A percentile compares a stretch with the other conserved stretches of the same genome.
Evolutionary conservation across 2,113 vertebrate genomes (phyloP).

Genomic region (Xerus inauris): DNA sequence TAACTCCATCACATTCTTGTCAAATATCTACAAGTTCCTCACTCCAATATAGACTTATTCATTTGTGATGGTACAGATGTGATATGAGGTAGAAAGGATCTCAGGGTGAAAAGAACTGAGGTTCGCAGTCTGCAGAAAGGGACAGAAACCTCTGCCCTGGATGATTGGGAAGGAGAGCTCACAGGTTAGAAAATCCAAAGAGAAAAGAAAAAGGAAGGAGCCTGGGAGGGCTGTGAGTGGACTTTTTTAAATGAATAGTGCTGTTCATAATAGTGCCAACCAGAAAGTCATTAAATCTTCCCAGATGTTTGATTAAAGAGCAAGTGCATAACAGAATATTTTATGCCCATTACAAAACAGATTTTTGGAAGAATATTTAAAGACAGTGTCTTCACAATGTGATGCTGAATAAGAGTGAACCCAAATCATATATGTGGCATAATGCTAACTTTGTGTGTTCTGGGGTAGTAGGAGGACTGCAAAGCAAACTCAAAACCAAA

Average conservation of each 20-base stretch:
- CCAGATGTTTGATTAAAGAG: background rate
- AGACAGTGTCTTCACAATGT: background rate
- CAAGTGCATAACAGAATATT: background rate
- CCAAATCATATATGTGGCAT: too few species aligned
- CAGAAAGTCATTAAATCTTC: background rate
- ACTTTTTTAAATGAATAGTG: background rate
- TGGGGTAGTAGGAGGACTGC: fast-evolving
- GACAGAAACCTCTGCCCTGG: background rate
- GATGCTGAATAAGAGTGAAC: too few species aligned
- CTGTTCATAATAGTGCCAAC: background rate
- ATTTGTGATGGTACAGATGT: background rate
- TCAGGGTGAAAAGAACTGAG: background rate
- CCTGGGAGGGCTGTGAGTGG: background rate
- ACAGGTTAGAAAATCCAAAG: background rate
- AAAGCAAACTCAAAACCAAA: background rate
- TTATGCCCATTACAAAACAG: background rate
- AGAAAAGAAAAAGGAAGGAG: background rate
- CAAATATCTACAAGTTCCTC: background rate
- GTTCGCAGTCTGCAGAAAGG: background rate
- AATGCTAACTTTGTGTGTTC: too few species aligned
- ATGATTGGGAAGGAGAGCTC: background rate
- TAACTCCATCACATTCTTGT: background rate
- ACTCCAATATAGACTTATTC: background rate
- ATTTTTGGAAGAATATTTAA: background rate
- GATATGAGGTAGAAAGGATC: background rate